Base-by-base conservation (phyloP, 2,113 vertebrate genomes). In the Peromyscus leucopus region DNA sequence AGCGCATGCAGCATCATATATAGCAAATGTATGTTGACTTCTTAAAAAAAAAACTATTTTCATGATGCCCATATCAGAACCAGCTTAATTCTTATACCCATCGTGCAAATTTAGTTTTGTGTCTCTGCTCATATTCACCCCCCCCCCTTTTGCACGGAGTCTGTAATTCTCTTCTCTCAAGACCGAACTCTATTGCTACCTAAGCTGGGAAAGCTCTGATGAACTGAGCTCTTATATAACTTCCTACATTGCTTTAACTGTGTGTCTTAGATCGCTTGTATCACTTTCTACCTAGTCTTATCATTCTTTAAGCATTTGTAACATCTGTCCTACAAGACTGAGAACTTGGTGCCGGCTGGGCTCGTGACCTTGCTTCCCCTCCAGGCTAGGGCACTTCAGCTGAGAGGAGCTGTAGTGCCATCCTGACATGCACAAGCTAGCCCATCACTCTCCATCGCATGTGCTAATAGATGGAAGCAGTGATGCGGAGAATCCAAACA, bases 401-500 rank as follows among this genome's bases (percentile, higher is more conserved):
- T 65, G 93, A 13, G 13, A 9, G 11, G n/a, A 19, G 39, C 46
- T 51, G 12, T 59, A 71, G 24, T 2, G 11, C 80, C 63, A 5
- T n/a, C 55, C 75, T 72, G 57, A 6, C 13, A 2, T 15, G 71
- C 39, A 72, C 61, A 79, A 61, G 71, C 55, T 36, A 91, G 46
- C 51, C 65, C 42, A 46, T 28, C 24, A 2, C 3, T 88, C 39
- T 96, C 82, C 46, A 57, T 96, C 88, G 19, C 11, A 22, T 39
- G 55, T 82, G 61, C 86, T 78, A 75, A 82, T 10, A 83, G 94
- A 75, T 12, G 61, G 51, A 69, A 86, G 75, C 93, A 74, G 83
- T 33, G 72, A 79, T 78, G 55, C 87, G 48, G 82, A 93, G 72
- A 91, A 93, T 93, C 89, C 69, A 69, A 92, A 87, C 71, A 67